phyloP scores from a whole-genome alignment of 2,797 vertebrate species.

The Lacerta bilineata region DNA sequence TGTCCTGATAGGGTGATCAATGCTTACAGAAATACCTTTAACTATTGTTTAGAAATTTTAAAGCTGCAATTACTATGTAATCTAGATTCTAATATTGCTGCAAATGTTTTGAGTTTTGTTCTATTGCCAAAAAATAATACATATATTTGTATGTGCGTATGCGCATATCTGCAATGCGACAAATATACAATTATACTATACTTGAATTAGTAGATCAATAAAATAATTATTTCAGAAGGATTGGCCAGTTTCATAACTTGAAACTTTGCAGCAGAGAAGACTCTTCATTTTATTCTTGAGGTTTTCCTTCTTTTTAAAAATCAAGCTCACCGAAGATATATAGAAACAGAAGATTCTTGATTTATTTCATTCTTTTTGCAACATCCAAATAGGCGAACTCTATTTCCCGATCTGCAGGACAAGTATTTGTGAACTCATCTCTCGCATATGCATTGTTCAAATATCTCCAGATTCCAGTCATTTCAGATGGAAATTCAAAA shows the following conservation, averaged over 20 bases:
- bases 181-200: background rate
- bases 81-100: slow-evolving; percentile 20
- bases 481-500: slow-evolving; percentile 92
- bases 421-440: slow-evolving; percentile 94
- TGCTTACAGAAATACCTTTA: background rate
- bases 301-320: slow-evolving; percentile 25
- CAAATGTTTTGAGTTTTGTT: background rate
- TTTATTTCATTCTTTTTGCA: slow-evolving; percentile 85
- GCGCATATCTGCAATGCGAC: slow-evolving; percentile 20
- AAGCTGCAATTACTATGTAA: background rate
- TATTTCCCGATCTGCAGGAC: slow-evolving; percentile 91
- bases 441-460: slow-evolving; percentile 88
- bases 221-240: slow-evolving; percentile 54
- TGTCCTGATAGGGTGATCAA: background rate
- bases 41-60: background rate
- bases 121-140: background rate
- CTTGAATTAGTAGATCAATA: slow-evolving; percentile 33
- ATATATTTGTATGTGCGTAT: background rate
- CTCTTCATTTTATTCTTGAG: slow-evolving; percentile 1
- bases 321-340: slow-evolving; percentile 11
- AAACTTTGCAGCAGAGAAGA: slow-evolving; percentile 31
- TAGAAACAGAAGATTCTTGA: slow-evolving; percentile 35
- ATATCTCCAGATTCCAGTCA: slow-evolving; percentile 92
- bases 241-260: slow-evolving; percentile 53
- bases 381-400: slow-evolving; percentile 83